These are phyloP conservation scores for Pseudomyrmex cubaensis DNA, from an alignment of 1,140 invertebrate species.

Conservation along the genomic window DNA sequence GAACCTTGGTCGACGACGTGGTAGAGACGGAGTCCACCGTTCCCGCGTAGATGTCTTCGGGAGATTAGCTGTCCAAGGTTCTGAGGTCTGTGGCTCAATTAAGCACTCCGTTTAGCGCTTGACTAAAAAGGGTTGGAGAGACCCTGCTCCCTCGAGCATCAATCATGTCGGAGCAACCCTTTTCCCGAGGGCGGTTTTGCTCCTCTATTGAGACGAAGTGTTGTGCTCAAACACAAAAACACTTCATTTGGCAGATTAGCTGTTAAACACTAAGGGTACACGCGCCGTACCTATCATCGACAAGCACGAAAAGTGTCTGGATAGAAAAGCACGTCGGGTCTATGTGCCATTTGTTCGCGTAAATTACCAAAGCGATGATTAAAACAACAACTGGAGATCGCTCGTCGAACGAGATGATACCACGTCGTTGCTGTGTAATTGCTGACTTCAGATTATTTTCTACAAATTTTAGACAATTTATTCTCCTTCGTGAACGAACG, in stretches of 20 bases:
- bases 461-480: neutral
- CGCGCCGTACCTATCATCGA: conserved; percentile 58
- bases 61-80: conserved; percentile 84
- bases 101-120: conserved; percentile 82
- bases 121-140: conserved; percentile 81
- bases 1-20: conserved; percentile 32
- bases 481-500: neutral
- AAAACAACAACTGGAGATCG: conserved; percentile 45
- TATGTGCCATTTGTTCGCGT: conserved; percentile 28
- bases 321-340: conserved; percentile 52
- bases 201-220: conserved; percentile 84
- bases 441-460: neutral
- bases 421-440: neutral
- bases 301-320: conserved; percentile 50
- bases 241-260: conserved; percentile 86
- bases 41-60: conserved; percentile 68
- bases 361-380: conserved; percentile 61
- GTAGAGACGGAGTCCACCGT: conserved; percentile 64
- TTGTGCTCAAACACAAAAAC: conserved; percentile 86
- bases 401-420: neutral
- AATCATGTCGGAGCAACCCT: conserved; percentile 85
- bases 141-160: conserved; percentile 82
- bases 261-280: conserved; percentile 83
- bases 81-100: conserved; percentile 84
- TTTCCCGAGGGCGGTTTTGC: conserved; percentile 84